Conservation (phyloP, 2,113 vertebrate species). For the Panurus biarmicus region DNA sequence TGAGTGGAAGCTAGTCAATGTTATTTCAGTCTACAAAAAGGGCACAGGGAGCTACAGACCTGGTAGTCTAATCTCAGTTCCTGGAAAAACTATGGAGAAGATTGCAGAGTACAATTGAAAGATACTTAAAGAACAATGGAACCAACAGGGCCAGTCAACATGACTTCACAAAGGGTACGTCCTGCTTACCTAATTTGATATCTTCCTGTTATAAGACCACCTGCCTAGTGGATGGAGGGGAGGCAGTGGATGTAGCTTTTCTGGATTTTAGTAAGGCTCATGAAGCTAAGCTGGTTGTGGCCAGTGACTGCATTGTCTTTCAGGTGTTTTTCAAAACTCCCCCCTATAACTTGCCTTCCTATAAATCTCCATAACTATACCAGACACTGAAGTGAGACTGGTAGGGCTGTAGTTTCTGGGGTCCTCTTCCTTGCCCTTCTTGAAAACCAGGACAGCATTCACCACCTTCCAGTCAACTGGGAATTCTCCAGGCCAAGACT, state of each 20-base stretch:
- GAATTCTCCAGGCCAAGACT: not conserved
- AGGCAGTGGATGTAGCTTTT: not conserved
- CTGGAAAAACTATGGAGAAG: not conserved
- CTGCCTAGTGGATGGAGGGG: not conserved
- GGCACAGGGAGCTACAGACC: not conserved
- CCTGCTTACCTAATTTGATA: not conserved
- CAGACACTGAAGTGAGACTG: not conserved
- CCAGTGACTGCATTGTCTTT: not conserved
- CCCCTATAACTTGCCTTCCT: too few relatives aligned
- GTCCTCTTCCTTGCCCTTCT: not conserved
- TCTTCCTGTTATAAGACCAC: not conserved
- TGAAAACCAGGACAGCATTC: not conserved
- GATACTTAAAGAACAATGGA: not conserved
- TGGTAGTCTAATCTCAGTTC: not conserved
- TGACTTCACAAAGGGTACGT: not conserved
- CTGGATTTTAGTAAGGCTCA: not conserved
- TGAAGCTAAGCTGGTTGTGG: fast-evolving
- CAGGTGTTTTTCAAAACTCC: not conserved
- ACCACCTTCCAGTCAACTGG: not conserved
- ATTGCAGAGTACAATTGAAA: not conserved
- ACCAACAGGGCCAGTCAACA: not conserved
- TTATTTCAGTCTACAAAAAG: not conserved
- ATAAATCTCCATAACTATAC: not conserved
- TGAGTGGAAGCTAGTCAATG: not conserved
- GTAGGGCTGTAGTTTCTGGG: not conserved